Base-by-base conservation (phyloP, 2,797 vertebrate species). In the Thunnus albacares region DNA sequence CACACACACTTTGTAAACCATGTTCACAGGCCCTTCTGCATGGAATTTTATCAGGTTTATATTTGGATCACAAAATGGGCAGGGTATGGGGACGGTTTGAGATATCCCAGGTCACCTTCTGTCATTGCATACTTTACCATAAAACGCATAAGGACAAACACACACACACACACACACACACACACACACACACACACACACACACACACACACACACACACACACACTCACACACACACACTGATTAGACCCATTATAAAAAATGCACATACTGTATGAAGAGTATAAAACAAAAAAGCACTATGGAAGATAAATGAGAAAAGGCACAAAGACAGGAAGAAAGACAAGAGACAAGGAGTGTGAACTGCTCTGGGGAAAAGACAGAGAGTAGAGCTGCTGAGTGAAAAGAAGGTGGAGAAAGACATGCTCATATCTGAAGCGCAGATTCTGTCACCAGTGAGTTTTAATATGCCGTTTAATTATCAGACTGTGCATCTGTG, bases 11-110 rank as follows among this genome's bases (percentile, higher is more conserved):
- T 75, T 63, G 72, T 83, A 80, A 83, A 83, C 73, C 66, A 53
- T 86, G 85, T 79, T 93, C 84, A 87, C 89, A 82, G 86, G 79
- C 83, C 76, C 71, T 71, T 74, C 77, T 80, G 59, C 24, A 1
- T 68, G 82, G 86, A 92, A 92, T 91, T 92, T 93, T 93, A 94
- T 95, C 93, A 80, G 87, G 79, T 89, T 94, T 95, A 94, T 93
- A 94, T 95, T 94, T 95, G 87, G 94, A 92, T 85, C 77, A 51
- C 69, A 80, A 67, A 87, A 66, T 33, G 67, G 74, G 85, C 68
- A 55, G 81, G 71, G 82, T 62, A 76, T 56, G 63, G 72, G 79
- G 89, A 82, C 70, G 33, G 79, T 81, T 69, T 92, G 91, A 94
- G 83, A 94, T 86, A 89, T 80, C 82, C 58, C 92, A 93, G 93